Base-by-base conservation (phyloP, 1,140 invertebrate genomes). In the Piezodorus guildinii region DNA sequence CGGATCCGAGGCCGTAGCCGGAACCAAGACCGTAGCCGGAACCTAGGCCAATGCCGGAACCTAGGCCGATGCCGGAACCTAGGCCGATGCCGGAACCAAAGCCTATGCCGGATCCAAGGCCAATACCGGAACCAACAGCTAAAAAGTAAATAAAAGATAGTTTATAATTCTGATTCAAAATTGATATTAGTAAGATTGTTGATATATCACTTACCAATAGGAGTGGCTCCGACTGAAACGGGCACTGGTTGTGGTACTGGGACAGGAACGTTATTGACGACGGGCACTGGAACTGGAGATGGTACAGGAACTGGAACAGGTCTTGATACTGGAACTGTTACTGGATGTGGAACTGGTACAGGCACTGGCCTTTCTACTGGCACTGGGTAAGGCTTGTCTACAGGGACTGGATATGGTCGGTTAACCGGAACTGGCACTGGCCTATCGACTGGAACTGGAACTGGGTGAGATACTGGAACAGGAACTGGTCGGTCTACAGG, bases 281-380 rank as follows among this genome's bases (percentile, higher is more conserved):
- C 62, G 15, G 65, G 65, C 5, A 69, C 68, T 27, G 64, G 25
- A 6, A 68, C 65, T 52, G 68, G 68, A 25, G 66, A 62, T 17
- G 60, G 45, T 3, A 62, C 60, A 0, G 64, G 51, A 34, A 65
- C 64, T 1, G 64, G 52, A n/a, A 62, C 60, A 10, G 64, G 64
- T 27, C 46, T 65, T 23, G 60, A 4, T 21, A 65, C 60, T 14
- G 66, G 62, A 34, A 64, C 63, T 8, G 63, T 44, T 3, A 69
- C 66, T 58, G 68, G 68, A 27, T 69, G 67, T 19, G 67, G 64
- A 23, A 66, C 63, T 12, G 67, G 67, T 14, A 65, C 63, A 12
- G 65, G 67, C 12, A 70, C 65, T 2, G 66, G 66, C 52, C 67
- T 67, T 25, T 70, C 67, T 44, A 71, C 70, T 4, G 66, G 62